Base-by-base conservation (phyloP, 2,113 vertebrate species). In the Engraulis encrasicolus region DNA sequence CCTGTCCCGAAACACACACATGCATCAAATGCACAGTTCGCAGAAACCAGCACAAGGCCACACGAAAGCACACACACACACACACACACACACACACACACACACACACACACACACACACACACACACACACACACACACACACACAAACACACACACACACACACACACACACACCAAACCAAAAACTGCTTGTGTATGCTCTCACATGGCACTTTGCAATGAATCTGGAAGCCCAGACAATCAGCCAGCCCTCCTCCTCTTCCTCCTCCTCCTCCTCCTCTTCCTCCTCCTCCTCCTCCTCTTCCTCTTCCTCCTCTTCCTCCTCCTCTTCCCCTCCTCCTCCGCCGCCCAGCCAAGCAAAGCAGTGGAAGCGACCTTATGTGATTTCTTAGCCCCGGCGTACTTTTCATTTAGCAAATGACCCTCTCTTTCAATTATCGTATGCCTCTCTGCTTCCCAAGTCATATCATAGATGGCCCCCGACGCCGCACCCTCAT, bases 351-450 rank as follows among this genome's bases (percentile, higher is more conserved):
- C 40, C 40, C 40, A 3, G 3, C 40, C 40, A 3, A 45, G 4
- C 66, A 18, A 31, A 74, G 66, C 66, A 74, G 66, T 31, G 58
- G 66, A 74, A 74, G 66, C 27, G 66, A 74, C 66, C 66, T 66
- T 74, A 74, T 74, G 66, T 36, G 23, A 74, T 3, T 74, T 74
- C n/a, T 74, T 74, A 74, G 66, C 27, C 66, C 58, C 27, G 27
- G 66, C 66, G 14, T 74, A 74, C 66, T 74, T 74, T 74, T 74
- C 66, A 74, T 74, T 74, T 74, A 74, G 66, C 66, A 74, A 66
- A 74, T 74, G 66, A 74, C 66, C 66, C 66, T 74, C 66, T 74
- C 66, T 74, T 74, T 74, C 66, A 74, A 74, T 74, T 74, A 74
- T 74, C 27, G 66, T 74, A 74, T 31, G 66, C 66, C 23, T 31